Conservation (phyloP, 2,888 invertebrate genomes). For the Eledona agricola region DNA sequence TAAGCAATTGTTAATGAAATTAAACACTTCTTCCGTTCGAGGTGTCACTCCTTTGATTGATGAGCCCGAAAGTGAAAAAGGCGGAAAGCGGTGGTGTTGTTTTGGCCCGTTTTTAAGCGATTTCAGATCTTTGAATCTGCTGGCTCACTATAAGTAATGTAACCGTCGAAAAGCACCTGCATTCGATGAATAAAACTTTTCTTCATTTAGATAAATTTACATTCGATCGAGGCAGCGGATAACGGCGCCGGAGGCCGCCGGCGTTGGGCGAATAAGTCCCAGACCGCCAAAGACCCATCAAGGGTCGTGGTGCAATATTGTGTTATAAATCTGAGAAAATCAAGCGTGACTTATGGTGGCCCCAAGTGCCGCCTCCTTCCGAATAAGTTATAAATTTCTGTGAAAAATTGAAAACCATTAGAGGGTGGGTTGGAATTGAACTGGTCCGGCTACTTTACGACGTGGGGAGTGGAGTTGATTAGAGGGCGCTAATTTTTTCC, state of each 20-base stretch:
- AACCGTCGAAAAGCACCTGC: too few relatives aligned
- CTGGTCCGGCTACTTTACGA: constrained; percentile 61
- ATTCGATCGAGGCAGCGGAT: constrained; percentile 35
- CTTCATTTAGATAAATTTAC: constrained; percentile 40
- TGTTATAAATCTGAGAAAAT: constrained; percentile 37
- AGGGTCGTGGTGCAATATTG: constrained; percentile 8
- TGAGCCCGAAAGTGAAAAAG: too few relatives aligned
- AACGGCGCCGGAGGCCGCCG: constrained; percentile 15
- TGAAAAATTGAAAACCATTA: constrained; percentile 55
- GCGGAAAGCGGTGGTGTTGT: too few relatives aligned
- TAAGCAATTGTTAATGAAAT: too few relatives aligned
- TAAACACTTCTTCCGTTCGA: too few relatives aligned
- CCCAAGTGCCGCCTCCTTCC: constrained; percentile 53
- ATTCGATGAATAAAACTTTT: too few relatives aligned
- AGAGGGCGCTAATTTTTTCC: constrained; percentile 26
- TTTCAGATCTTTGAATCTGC: too few relatives aligned
- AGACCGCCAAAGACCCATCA: not conserved
- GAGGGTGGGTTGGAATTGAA: constrained; percentile 52
- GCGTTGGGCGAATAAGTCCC: not conserved
- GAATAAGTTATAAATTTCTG: constrained; percentile 61
- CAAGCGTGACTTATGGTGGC: constrained; percentile 48
- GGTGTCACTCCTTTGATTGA: too few relatives aligned
- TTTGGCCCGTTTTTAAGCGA: too few relatives aligned
- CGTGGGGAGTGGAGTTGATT: constrained; percentile 59
- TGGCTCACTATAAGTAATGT: too few relatives aligned